Evolutionary conservation across 2,113 vertebrate species (phyloP).

Genomic region (Bagarius yarrelli): DNA sequence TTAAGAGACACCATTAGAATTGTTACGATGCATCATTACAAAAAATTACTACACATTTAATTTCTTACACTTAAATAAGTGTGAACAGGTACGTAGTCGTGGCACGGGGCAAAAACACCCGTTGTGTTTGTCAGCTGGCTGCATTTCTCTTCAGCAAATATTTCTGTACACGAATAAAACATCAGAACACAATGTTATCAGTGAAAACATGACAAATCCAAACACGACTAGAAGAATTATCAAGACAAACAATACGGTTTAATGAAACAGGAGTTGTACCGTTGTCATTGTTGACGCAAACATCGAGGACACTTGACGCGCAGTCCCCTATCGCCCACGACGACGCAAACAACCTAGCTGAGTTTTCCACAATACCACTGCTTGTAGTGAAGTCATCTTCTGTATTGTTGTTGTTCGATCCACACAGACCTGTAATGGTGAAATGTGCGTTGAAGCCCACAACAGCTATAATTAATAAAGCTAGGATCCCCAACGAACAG

Average conservation of each 20-base stretch:
- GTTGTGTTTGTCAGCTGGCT: slow-evolving; percentile 61
- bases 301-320: slow-evolving; percentile 15
- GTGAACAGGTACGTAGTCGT: slow-evolving; percentile 66
- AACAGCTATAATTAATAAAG: too few species aligned
- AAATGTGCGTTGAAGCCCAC: background rate
- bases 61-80: slow-evolving; percentile 63
- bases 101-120: slow-evolving; percentile 74
- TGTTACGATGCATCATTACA: background rate
- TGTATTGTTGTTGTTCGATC: slow-evolving; percentile 67
- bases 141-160: slow-evolving; percentile 73
- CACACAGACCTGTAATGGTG: slow-evolving; percentile 69
- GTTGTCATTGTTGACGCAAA: slow-evolving; percentile 70
- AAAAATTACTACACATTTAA: background rate
- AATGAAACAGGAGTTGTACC: slow-evolving; percentile 59
- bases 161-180: slow-evolving; percentile 62
- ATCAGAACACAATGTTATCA: background rate
- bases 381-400: slow-evolving; percentile 69
- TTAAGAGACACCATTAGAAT: background rate
- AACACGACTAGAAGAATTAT: slow-evolving; percentile 65
- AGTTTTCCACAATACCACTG: slow-evolving; percentile 65
- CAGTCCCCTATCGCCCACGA: slow-evolving; percentile 67
- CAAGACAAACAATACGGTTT: background rate
- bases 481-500: background rate
- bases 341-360: slow-evolving; percentile 58
- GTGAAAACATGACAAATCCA: slow-evolving; percentile 50